phyloP scores from a whole-genome alignment of 2,888 invertebrate species.

The Drosophila birchii region DNA sequence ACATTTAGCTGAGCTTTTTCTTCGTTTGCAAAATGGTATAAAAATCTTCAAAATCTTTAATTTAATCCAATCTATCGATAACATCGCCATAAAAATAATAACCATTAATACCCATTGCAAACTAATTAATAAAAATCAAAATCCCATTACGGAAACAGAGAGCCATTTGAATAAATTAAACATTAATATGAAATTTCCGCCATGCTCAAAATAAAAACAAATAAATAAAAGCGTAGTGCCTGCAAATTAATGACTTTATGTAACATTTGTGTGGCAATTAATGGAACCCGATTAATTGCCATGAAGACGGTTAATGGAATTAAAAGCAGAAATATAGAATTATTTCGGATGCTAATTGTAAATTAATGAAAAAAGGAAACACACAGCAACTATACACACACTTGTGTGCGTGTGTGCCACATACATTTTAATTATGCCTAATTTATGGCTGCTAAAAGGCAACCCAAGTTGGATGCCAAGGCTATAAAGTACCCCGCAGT shows the following conservation, averaged over 20 bases:
- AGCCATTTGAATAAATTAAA: background rate
- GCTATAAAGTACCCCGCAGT: background rate
- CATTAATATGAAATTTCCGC: background rate
- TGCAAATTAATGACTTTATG: slow-evolving; percentile 13
- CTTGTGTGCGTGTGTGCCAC: slow-evolving; percentile 51
- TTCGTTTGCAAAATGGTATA: too few relatives aligned
- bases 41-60: background rate
- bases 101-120: background rate
- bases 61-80: background rate
- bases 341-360: slow-evolving; percentile 40
- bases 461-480: slow-evolving; percentile 10
- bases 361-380: slow-evolving; percentile 34
- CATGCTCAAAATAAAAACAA: background rate
- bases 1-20: too few relatives aligned
- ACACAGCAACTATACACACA: background rate
- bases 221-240: background rate
- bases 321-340: slow-evolving; percentile 15
- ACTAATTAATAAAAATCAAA: background rate
- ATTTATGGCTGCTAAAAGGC: slow-evolving; percentile 61
- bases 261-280: slow-evolving; percentile 22
- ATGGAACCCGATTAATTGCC: slow-evolving; percentile 11
- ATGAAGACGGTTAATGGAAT: slow-evolving; percentile 7
- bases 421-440: slow-evolving; percentile 70
- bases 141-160: background rate
- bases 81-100: background rate